A percentile compares a stretch with the other conserved stretches of the same genome.
Conservation (phyloP, 2,797 vertebrate genomes). For the Selene dorsalis region DNA sequence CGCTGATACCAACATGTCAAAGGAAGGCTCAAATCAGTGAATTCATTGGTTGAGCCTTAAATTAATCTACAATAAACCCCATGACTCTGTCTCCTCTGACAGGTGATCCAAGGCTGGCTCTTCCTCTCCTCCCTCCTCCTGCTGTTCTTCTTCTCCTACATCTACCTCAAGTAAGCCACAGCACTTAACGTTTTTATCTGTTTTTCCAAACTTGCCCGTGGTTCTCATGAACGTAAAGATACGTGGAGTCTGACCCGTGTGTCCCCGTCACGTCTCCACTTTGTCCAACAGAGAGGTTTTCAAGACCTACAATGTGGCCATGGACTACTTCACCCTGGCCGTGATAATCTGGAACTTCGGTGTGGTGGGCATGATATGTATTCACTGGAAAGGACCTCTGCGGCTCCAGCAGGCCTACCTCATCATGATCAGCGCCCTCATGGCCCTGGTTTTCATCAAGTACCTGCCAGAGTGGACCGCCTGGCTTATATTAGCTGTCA, state of each 20-base stretch:
- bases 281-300: constrained; percentile 90
- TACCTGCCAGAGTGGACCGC: constrained; percentile 99
- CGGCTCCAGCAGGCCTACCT: constrained; percentile 98
- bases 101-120: constrained; percentile 99
- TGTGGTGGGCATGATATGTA: constrained; percentile 98
- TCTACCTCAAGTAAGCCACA: constrained; percentile 95
- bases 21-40: too few species aligned
- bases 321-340: constrained; percentile 94
- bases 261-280: not conserved
- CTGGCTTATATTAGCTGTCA: constrained; percentile 97
- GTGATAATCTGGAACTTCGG: constrained; percentile 98
- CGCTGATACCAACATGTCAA: too few species aligned
- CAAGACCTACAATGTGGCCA: constrained; percentile 97
- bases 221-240: not conserved
- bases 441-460: constrained; percentile 99
- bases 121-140: constrained; percentile 96
- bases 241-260: not conserved
- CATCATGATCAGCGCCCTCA: constrained; percentile 99
- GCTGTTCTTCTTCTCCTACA: constrained; percentile 98
- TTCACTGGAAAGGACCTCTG: constrained; percentile 98
- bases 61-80: not conserved
- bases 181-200: not conserved
- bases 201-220: not conserved
- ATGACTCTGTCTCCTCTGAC: constrained; percentile 40
- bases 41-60: too few species aligned